Percentiles rank a stretch among this genome's conserved stretches.
Evolutionary conservation across 1,140 invertebrate species (phyloP).

Genomic region (Formica exsecta): DNA sequence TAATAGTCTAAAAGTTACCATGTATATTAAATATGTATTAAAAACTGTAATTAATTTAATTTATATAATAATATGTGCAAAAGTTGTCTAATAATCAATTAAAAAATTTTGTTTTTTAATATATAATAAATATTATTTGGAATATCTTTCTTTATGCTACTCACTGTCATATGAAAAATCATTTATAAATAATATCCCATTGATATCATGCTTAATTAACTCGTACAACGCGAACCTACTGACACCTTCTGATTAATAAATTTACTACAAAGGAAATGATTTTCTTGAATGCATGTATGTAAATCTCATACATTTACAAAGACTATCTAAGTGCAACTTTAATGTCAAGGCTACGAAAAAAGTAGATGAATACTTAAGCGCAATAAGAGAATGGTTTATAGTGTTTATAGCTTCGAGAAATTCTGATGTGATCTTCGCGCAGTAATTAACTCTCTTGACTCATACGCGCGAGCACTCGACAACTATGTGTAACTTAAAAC

Average conservation of each 20-base stretch:
- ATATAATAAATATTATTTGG: not conserved
- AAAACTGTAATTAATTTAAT: too few species aligned
- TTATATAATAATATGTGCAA: not conserved
- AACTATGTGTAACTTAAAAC: slow-evolving; percentile 45
- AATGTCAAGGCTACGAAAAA: slow-evolving; percentile 69
- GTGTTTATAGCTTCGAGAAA: slow-evolving; percentile 28
- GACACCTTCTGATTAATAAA: slow-evolving; percentile 5
- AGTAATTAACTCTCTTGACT: slow-evolving; percentile 7
- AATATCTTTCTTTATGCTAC: not conserved
- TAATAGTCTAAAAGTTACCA: not conserved
- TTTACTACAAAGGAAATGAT: not conserved
- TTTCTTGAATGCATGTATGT: slow-evolving; percentile 59
- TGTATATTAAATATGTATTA: too few species aligned
- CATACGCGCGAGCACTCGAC: slow-evolving; percentile 13
- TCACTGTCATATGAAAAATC: not conserved
- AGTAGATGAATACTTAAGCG: not conserved
- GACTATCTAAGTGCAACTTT: slow-evolving; percentile 46
- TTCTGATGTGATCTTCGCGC: slow-evolving; percentile 3
- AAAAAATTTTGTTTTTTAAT: not conserved
- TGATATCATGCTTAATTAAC: slow-evolving; percentile 29
- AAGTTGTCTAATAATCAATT: slow-evolving; percentile 4
- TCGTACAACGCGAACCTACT: not conserved
- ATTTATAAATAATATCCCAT: not conserved
- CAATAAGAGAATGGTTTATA: slow-evolving; percentile 1
- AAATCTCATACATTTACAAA: slow-evolving; percentile 42